Evolutionary conservation across 1,140 invertebrate species (phyloP).

Genomic region (Trichonephila clavata): DNA sequence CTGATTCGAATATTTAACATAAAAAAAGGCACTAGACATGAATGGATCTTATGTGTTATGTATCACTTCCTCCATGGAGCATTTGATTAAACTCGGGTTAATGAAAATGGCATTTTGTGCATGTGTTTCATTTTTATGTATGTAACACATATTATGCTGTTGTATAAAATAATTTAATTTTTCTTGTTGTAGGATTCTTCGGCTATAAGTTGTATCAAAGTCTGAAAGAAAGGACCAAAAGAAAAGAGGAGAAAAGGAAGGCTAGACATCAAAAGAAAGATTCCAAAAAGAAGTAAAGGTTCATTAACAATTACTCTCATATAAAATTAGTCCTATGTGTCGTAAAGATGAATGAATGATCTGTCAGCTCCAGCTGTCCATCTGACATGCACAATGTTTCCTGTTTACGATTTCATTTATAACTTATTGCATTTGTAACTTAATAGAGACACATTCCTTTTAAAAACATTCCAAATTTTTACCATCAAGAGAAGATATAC

Average conservation of each 20-base stretch:
- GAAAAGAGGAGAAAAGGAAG: conserved; percentile 87
- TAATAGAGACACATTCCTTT: conserved; percentile 48
- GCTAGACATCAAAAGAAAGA: conserved; percentile 85
- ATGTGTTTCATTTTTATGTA: no score
- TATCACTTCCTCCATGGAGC: no score
- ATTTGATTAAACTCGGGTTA: no score
- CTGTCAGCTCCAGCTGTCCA: conserved; percentile 56
- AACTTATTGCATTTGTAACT: conserved; percentile 1
- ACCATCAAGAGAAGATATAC: background rate
- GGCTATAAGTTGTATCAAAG: conserved; percentile 91
- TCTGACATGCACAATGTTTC: conserved; percentile 72
- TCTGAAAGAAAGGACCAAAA: conserved; percentile 86
- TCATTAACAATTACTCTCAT: background rate
- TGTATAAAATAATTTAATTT: conserved; percentile 70
- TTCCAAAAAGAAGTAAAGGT: conserved; percentile 67
- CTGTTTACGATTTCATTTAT: conserved; percentile 37
- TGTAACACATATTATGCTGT: no score
- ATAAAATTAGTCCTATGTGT: conserved; percentile 46
- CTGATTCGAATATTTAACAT: no score
- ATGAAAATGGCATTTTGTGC: no score
- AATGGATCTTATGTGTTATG: no score
- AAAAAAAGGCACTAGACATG: no score
- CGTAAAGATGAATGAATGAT: conserved; percentile 30
- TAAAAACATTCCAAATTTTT: conserved; percentile 63
- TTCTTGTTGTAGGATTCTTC: conserved; percentile 88